Evolutionary conservation across 1,140 invertebrate species (phyloP), one percentile per base, ranked within the genome.

Genomic region (Drosophila leontia): DNA sequence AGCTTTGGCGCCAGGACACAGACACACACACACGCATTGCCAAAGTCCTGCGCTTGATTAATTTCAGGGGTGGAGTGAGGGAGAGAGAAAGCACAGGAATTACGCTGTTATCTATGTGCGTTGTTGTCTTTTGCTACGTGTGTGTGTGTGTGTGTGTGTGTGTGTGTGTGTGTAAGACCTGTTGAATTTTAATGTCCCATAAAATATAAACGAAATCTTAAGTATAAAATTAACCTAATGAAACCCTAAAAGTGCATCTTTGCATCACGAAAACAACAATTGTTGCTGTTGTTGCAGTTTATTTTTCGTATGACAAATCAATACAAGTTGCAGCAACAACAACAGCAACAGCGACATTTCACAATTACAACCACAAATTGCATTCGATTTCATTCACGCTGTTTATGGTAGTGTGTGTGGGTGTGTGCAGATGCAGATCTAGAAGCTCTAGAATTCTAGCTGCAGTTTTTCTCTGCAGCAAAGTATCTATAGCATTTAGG

Each of bases 301-400:
- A 48, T 45, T 44, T 34, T 61, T 37, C 53, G 32, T 13, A 53
- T 34, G 37, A 67, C 53, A 76, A 76, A 77, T 76, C 71, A 53
- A 77, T 60, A 80, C 15, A 13, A 35, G 42, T 23, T 12, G 7
- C 45, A 51, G 34, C 34, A 29, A 60, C 50, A 55, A 67, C 8
- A 63, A 32, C 29, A 55, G 47, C n/a, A n/a, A n/a, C n/a, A n/a
- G n/a, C 9, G 50, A 8, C 17, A 77, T 76, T 76, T 77, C 75
- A 59, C 62, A 77, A 77, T 68, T 26, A 47, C 75, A 77, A 48
- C 72, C 74, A 69, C 75, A 61, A 77, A 51, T 35, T 59, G 44
- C 37, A 45, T 19, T 35, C 32, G 15, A 45, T 17, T 23, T n/a
- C 34, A 37, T 55, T 37, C 17, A 23, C 32, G 34, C 17, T 4